Conservation (phyloP, 2,113 vertebrate species). For the Antechinus flavipes region DNA sequence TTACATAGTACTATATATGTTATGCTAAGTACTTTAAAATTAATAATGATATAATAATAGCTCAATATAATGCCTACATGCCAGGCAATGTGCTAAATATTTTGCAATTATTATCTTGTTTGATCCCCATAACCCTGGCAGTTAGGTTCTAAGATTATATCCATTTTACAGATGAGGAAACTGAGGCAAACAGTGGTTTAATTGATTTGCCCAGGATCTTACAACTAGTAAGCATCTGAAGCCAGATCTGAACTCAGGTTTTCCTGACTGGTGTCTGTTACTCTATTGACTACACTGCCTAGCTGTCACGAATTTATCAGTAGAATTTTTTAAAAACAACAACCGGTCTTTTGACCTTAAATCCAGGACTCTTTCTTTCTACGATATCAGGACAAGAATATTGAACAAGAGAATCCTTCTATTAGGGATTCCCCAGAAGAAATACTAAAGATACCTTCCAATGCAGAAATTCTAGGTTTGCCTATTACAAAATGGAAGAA, state of each 20-base stretch:
- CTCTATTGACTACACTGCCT: neutral
- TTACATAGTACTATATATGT: neutral
- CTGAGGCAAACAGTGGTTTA: neutral
- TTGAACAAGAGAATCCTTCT: neutral
- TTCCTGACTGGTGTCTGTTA: neutral
- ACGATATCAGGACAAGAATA: neutral
- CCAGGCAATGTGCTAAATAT: neutral
- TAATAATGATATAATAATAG: neutral
- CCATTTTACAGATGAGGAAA: neutral
- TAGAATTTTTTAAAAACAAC: neutral
- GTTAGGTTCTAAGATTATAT: neutral
- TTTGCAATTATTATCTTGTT: neutral
- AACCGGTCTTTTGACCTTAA: neutral
- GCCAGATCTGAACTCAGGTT: neutral
- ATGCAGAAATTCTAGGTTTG: neutral
- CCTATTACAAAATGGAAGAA: neutral
- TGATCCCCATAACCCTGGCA: neutral
- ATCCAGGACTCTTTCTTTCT: neutral
- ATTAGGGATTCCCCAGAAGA: neutral
- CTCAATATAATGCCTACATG: neutral
- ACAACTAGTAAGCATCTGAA: neutral
- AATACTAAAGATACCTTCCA: neutral
- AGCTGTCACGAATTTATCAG: neutral
- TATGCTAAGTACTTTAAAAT: neutral
- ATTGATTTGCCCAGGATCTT: neutral